Conservation (phyloP, 2,113 vertebrate genomes). For the Xenopus laevis region DNA sequence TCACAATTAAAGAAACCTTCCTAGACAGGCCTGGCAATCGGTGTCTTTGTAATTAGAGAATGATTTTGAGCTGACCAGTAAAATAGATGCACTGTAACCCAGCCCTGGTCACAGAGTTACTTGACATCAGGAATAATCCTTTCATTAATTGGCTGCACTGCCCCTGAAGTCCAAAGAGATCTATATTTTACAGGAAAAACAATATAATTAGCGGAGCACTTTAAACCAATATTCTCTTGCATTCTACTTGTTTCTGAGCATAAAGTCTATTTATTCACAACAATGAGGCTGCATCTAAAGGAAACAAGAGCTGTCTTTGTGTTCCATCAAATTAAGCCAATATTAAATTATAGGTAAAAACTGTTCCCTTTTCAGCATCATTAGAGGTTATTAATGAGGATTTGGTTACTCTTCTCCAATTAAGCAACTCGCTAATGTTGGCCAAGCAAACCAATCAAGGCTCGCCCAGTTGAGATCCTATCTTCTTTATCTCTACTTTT, state of each 20-base stretch:
- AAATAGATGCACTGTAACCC: conserved; percentile 2
- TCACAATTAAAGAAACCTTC: conserved; percentile 20
- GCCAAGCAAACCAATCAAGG: too few species aligned
- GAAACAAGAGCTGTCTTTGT: neutral
- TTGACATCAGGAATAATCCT: conserved; percentile 29
- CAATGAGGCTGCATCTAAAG: neutral
- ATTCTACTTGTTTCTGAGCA: conserved; percentile 2
- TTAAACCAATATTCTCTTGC: conserved; percentile 24
- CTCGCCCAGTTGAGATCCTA: too few species aligned
- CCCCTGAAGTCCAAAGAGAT: conserved; percentile 18
- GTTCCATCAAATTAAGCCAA: neutral
- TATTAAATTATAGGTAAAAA: neutral
- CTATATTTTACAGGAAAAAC: conserved; percentile 37
- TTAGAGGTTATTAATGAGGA: neutral
- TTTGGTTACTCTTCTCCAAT: neutral
- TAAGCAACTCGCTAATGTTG: too few species aligned
- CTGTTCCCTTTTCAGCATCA: neutral
- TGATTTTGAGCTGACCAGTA: conserved; percentile 13
- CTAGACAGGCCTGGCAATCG: conserved; percentile 23
- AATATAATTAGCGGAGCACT: conserved; percentile 31
- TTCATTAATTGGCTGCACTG: conserved; percentile 32
- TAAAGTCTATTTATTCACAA: conserved; percentile 1
- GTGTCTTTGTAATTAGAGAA: conserved; percentile 27
- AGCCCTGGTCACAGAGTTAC: conserved; percentile 20
- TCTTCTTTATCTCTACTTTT: too few species aligned